Evolutionary conservation across 1,140 invertebrate species (phyloP).

Genomic region (Leptestheria dahalacensis): DNA sequence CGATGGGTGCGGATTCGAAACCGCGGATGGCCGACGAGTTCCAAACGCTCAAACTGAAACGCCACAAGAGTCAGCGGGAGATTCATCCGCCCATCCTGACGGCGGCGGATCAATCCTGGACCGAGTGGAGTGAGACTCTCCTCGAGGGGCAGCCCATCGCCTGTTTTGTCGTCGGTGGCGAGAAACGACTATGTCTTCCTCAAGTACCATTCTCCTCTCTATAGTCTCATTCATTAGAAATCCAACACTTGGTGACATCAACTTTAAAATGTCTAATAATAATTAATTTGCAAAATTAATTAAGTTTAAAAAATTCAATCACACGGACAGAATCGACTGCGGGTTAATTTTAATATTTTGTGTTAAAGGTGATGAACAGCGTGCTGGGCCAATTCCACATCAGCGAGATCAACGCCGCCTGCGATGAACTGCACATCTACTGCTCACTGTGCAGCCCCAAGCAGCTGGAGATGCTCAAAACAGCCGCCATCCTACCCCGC

Average conservation of each 20-base stretch:
- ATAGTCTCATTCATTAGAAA: too few relatives aligned
- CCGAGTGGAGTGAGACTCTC: constrained; percentile 70
- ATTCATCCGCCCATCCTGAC: constrained; percentile 45
- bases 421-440: constrained; percentile 88
- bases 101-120: constrained; percentile 50
- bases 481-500: constrained; percentile 63
- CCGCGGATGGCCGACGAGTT: neutral
- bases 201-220: constrained; percentile 44
- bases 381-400: constrained; percentile 75
- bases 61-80: neutral
- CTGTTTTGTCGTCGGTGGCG: constrained; percentile 89
- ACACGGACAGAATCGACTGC: too few relatives aligned
- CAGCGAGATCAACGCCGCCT: constrained; percentile 82
- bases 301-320: too few relatives aligned
- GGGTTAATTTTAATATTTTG: neutral
- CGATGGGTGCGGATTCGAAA: neutral
- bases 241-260: too few relatives aligned
- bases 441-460: constrained; percentile 82
- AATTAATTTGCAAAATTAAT: too few relatives aligned
- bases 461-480: constrained; percentile 81
- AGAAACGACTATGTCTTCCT: constrained; percentile 83
- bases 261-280: too few relatives aligned
- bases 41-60: neutral
- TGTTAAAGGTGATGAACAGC: constrained; percentile 46
- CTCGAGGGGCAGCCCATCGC: constrained; percentile 83